Evolutionary conservation across 2,797 vertebrate genomes (phyloP), one percentile per base, ranked within the genome.

Genomic region (Sciurus carolinensis): DNA sequence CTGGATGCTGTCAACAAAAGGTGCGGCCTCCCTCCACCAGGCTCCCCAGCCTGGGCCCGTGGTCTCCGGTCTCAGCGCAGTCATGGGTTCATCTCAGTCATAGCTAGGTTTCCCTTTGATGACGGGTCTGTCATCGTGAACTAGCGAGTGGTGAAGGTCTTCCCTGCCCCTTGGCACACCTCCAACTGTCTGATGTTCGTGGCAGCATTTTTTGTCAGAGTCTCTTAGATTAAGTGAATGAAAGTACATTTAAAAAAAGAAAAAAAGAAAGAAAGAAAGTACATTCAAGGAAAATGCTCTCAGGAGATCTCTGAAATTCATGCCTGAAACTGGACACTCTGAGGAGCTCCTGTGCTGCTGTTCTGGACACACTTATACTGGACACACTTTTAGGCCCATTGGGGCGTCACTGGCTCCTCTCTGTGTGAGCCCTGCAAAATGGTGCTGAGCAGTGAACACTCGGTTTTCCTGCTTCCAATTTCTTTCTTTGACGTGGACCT

Each of bases 1-100:
- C 18, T 99, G 69, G 99, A 99, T 0, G 98, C 99, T 0, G 99
- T 99, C 96, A 99, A 99, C 98, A 99, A 99, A 98, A 99, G 99
- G 99, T 99, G 97, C 0, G 33, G 80, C 18, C 87, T 2, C 22
- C 79, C 28, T 79, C 54, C 26, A 30, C 77, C 3, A 15, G 24
- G 64, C 33, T n/a, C 39, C 47, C 17, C 14, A 18, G 66, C 15
- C 66, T 1, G 15, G 30, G 30, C 33, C 64, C 3, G 14, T 26
- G 33, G 18, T 47, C 73, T 79, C 24, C 26, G 47, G 3, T 44
- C 39, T 57, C 44, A 44, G 69, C 36, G 77, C 15, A 10, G n/a
- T 26, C 39, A 59, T 14, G 24, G 82, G 13, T 52, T 90, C 71
- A 9, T 15, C 17, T 62, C 36, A 2, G 33, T 57, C 42, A 39